Conservation (phyloP, 1,140 invertebrate species). For the Bombus waltoni region DNA sequence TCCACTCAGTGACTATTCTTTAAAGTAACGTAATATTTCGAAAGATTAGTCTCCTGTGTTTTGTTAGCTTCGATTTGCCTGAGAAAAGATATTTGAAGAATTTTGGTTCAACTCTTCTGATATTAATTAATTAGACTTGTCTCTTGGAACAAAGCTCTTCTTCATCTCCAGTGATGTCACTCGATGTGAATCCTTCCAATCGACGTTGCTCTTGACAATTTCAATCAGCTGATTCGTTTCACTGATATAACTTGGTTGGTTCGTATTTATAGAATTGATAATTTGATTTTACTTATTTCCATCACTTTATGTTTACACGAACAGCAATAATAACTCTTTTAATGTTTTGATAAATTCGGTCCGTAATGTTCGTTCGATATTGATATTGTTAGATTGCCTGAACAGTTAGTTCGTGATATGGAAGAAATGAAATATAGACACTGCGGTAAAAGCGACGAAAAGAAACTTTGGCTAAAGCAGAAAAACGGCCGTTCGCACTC, state of each 20-base stretch:
- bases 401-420: neutral
- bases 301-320: neutral
- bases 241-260: neutral
- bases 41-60: neutral
- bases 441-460: constrained; percentile 42
- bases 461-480: constrained; percentile 37
- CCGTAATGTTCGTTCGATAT: neutral
- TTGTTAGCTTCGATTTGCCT: neutral
- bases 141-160: neutral
- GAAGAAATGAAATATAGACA: constrained; percentile 36
- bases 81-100: neutral
- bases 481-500: constrained; percentile 28
- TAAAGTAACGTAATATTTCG: neutral
- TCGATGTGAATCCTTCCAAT: neutral
- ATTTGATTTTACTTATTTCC: too few species aligned
- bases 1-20: neutral
- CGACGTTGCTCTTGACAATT: neutral
- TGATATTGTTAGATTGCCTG: neutral
- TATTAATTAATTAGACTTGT: neutral
- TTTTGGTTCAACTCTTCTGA: neutral
- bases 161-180: neutral
- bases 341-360: neutral
- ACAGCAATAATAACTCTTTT: neutral
- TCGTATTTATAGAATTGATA: neutral
- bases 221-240: constrained; percentile 55